Evolutionary conservation across 2,888 invertebrate species (phyloP), one percentile per base, ranked within the genome.

Genomic region (Brachyopa scutellaris): DNA sequence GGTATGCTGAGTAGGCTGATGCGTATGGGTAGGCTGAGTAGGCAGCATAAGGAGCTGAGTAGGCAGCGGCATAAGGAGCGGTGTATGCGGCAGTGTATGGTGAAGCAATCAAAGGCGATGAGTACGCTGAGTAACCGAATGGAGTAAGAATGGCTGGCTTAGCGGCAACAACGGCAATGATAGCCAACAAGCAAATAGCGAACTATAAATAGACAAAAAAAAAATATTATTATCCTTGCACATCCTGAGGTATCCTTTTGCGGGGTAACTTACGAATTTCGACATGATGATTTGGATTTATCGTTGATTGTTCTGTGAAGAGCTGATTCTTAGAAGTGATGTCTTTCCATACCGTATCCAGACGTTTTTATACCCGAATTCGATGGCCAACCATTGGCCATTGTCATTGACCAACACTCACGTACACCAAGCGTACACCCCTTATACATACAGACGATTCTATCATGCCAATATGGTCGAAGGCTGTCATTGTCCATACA

Each of bases 151-250:
- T 86, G 49, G 87, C 89, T 36, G 91, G 90, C 79, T 89, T 90
- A 85, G 91, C 90, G 67, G 89, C 88, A 69, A 89, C 90, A 82
- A 89, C 88, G 84, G 90, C 88, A 59, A 90, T 85, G 67, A 89
- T 66, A 83, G 89, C 88, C 85, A 89, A 87, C 31, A 92, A 91
- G 72, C 92, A 88, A 67, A 89, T 70, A 77, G 88, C 87, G 82
- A 89, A 87, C 89, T 89, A 40, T 1, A 76, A 53, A 6, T 6
- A 66, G 26, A 49, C 19, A 62, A 42, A 9, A 23, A 11, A 45
- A 1, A 5, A 26, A 26, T 26, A 21, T 26, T 2, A 6, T 13
- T 36, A 49, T 66, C 57, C 40, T 42, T 53, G 11, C 9, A 8
- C 2, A 1, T 9, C 33, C 29, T 26, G 45, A 0, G 2, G 36